phyloP scores from a whole-genome alignment of 2,113 vertebrate genomes.

The Brienomyrus brachyistius region DNA sequence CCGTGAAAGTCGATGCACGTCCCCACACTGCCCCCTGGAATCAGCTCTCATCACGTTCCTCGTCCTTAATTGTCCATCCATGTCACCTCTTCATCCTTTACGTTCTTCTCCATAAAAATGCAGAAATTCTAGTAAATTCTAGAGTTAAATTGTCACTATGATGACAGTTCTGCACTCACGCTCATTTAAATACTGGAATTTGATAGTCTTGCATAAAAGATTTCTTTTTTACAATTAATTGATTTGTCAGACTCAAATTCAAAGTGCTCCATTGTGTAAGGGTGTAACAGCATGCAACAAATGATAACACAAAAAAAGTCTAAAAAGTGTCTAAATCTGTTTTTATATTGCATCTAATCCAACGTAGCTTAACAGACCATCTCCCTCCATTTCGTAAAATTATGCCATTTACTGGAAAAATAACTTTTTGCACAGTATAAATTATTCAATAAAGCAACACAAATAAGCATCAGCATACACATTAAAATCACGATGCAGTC shows the following conservation, averaged over 20 bases:
- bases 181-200: not conserved
- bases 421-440: not conserved
- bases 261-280: not conserved
- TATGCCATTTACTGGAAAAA: not conserved
- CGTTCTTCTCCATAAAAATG: not conserved
- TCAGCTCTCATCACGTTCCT: not conserved
- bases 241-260: not conserved
- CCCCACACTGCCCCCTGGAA: not conserved
- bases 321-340: not conserved
- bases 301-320: not conserved
- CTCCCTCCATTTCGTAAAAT: not conserved
- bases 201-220: not conserved
- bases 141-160: not conserved
- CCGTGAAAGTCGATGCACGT: not conserved
- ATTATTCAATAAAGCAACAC: not conserved
- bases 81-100: not conserved
- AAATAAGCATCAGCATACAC: not conserved
- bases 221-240: not conserved
- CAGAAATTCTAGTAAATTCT: not conserved
- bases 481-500: not conserved
- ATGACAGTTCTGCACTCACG: not conserved
- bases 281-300: not conserved
- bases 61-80: not conserved
- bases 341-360: not conserved
- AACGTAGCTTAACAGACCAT: not conserved